Conservation (phyloP, 2,113 vertebrate species). For the Dasypus novemcinctus region DNA sequence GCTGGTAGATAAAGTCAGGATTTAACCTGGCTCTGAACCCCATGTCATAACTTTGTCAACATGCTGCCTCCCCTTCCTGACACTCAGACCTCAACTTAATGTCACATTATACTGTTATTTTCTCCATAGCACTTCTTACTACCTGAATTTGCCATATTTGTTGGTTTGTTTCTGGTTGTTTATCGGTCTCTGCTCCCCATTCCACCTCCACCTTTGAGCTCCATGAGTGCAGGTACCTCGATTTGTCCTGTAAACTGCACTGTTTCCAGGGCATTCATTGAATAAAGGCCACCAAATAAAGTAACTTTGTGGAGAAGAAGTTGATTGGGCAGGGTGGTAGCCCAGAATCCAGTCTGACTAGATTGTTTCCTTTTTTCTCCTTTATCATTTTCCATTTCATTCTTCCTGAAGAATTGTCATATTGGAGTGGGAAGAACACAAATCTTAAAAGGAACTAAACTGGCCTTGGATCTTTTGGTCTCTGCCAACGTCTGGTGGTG, state of each 20-base stretch:
- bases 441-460: background rate
- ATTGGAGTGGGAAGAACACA: background rate
- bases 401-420: background rate
- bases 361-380: background rate
- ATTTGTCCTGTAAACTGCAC: background rate
- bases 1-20: background rate
- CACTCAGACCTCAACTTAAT: background rate
- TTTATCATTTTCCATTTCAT: background rate
- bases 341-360: background rate
- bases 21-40: background rate
- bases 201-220: background rate
- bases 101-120: background rate
- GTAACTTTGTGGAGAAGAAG: background rate
- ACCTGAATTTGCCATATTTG: background rate
- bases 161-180: background rate
- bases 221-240: background rate
- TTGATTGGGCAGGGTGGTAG: background rate
- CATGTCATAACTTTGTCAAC: background rate
- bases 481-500: background rate
- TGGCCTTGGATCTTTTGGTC: background rate
- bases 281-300: background rate
- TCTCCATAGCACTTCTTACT: background rate
- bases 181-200: no score
- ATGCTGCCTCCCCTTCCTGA: background rate
- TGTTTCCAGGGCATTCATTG: background rate